A percentile compares a stretch with the other conserved stretches of the same genome.
Conservation (phyloP, 2,888 invertebrate genomes). For the Nephrotoma guestfalica region DNA sequence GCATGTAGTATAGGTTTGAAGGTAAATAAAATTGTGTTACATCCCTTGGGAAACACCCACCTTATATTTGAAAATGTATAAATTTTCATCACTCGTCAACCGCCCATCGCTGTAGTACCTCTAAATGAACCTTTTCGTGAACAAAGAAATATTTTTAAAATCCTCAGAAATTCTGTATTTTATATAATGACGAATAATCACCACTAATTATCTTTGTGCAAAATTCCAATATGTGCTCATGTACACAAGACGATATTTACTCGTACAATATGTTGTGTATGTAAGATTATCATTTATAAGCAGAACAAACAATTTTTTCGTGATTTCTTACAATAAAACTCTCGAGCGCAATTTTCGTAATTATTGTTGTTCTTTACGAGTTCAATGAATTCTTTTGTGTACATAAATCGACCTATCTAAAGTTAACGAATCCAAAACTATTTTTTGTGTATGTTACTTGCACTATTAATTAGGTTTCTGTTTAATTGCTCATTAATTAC, state of each 20-base stretch:
- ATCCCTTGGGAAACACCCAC: neutral
- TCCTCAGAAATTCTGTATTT: neutral
- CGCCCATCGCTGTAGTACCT: neutral
- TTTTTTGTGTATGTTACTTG: neutral
- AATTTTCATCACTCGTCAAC: neutral
- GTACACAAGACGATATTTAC: neutral
- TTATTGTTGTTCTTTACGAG: neutral
- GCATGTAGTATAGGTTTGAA: neutral
- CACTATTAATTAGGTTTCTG: neutral
- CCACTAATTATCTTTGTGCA: neutral
- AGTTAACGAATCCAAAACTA: neutral
- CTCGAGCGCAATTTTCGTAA: neutral
- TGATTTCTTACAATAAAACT: neutral
- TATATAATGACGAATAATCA: neutral
- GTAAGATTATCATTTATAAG: neutral
- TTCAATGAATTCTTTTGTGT: neutral
- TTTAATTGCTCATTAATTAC: neutral
- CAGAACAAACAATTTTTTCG: neutral
- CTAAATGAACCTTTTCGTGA: neutral
- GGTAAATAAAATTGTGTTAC: neutral
- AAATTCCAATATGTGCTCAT: neutral
- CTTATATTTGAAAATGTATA: neutral
- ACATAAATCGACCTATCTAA: neutral
- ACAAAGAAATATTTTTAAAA: neutral
- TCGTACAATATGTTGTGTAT: neutral